Conservation (phyloP, 2,797 vertebrate species). For the Propithecus deckenii region DNA sequence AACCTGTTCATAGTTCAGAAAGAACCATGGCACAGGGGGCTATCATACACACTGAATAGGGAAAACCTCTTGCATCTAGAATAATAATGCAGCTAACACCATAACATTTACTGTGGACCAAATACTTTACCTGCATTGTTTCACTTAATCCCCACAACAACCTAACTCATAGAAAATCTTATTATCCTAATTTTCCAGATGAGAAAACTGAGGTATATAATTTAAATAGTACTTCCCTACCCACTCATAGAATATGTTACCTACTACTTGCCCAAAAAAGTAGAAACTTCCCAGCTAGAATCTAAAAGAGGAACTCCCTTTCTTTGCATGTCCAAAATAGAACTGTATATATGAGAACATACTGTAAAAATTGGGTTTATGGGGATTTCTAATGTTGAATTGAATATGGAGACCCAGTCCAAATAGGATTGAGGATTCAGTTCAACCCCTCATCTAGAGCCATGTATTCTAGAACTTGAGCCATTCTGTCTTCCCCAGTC, state of each 20-base stretch:
- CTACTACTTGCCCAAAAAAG: constrained; percentile 45
- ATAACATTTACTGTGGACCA: neutral
- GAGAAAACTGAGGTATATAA: constrained; percentile 24
- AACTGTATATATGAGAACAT: constrained; percentile 39
- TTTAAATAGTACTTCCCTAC: constrained; percentile 40
- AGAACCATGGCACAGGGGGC: neutral
- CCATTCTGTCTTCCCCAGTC: neutral
- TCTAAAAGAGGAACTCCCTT: constrained; percentile 46
- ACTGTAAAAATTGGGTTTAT: neutral
- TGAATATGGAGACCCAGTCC: neutral
- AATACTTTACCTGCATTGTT: constrained; percentile 27
- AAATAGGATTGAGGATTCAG: neutral
- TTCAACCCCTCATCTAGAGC: neutral
- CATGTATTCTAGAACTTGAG: constrained; percentile 8
- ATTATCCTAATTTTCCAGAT: constrained; percentile 48
- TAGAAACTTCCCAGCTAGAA: constrained; percentile 42
- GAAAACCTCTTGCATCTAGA: neutral
- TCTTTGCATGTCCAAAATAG: constrained; percentile 62
- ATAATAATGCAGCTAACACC: neutral
- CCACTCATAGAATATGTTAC: constrained; percentile 30
- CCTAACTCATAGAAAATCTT: constrained; percentile 29
- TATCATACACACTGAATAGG: neutral
- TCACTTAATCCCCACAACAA: constrained; percentile 26
- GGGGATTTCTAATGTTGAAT: constrained; percentile 2
- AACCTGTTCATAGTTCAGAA: constrained; percentile 9